phyloP scores from a whole-genome alignment of 2,888 invertebrate genomes.

The Pollenia labialis region DNA sequence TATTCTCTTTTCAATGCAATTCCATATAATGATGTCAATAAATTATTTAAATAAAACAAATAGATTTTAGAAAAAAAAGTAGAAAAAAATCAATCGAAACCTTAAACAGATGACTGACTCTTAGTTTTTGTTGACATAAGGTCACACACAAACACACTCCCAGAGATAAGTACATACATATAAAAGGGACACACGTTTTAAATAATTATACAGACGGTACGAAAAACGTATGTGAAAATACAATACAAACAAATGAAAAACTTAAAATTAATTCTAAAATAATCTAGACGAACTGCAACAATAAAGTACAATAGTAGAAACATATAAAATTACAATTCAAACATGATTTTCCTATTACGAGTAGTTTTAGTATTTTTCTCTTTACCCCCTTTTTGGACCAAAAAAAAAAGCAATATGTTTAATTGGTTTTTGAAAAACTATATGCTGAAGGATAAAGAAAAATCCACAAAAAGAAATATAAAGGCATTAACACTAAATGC shows the following conservation, averaged over 20 bases:
- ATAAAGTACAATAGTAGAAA: slow-evolving; percentile 21
- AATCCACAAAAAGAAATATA: slow-evolving; percentile 25
- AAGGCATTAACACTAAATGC: slow-evolving; percentile 69
- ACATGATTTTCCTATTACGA: slow-evolving; percentile 17
- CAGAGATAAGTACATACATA: slow-evolving; percentile 6
- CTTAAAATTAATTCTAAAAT: slow-evolving; percentile 11
- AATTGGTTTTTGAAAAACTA: slow-evolving; percentile 68
- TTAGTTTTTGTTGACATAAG: slow-evolving; percentile 51
- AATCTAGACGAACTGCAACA: background rate
- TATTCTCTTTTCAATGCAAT: slow-evolving; percentile 15
- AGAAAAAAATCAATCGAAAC: slow-evolving; percentile 47
- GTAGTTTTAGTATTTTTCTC: background rate
- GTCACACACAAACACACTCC: slow-evolving; percentile 12
- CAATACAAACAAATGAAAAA: slow-evolving; percentile 3
- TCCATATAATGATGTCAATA: slow-evolving; percentile 1
- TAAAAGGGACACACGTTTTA: slow-evolving; percentile 27
- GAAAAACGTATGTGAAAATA: background rate
- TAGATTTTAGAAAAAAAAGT: background rate
- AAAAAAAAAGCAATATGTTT: slow-evolving; percentile 47
- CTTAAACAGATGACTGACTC: slow-evolving; percentile 64
- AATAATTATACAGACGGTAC: slow-evolving; percentile 11
- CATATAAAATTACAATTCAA: slow-evolving; percentile 36
- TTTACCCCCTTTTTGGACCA: background rate
- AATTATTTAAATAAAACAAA: slow-evolving; percentile 26
- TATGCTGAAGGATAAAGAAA: slow-evolving; percentile 38